These are phyloP conservation scores for Lophius piscatorius DNA, from an alignment of 2,113 vertebrate genomes.

Conservation along the genomic window DNA sequence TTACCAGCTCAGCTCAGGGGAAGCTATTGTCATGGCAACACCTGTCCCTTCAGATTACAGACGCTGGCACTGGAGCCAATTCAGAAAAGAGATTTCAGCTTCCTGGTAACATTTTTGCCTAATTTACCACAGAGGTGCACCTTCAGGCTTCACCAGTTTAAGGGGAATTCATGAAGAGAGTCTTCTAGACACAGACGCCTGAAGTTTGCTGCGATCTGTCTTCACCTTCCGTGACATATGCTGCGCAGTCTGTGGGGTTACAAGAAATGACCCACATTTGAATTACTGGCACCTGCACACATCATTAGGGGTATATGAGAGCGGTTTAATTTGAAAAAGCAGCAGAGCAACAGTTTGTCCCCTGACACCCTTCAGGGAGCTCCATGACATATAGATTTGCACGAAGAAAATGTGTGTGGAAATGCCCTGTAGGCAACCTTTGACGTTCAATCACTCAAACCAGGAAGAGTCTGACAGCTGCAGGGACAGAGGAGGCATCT, in stretches of 20 bases:
- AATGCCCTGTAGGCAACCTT: slow-evolving; percentile 5
- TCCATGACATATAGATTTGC: background rate
- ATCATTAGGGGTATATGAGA: slow-evolving; percentile 7
- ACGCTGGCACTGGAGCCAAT: slow-evolving; percentile 49
- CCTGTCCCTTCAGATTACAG: slow-evolving; percentile 62
- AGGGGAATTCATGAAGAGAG: background rate
- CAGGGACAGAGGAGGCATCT: background rate
- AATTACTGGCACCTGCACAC: slow-evolving; percentile 36
- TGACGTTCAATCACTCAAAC: slow-evolving; percentile 25
- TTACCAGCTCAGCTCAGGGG: slow-evolving; percentile 56
- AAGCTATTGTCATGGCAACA: slow-evolving; percentile 71
- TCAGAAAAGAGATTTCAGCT: slow-evolving; percentile 50
- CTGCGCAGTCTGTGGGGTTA: slow-evolving; percentile 30
- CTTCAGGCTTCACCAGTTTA: background rate
- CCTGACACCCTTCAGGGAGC: slow-evolving; percentile 1
- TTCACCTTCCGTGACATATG: slow-evolving; percentile 24
- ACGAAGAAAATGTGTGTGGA: background rate
- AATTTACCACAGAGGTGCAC: slow-evolving; percentile 21
- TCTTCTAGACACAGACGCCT: background rate
- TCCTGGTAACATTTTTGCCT: slow-evolving; percentile 27
- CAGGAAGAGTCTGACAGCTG: slow-evolving; percentile 10
- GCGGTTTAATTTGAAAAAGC: slow-evolving; percentile 7
- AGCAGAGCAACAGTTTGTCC: background rate
- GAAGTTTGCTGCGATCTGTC: background rate
- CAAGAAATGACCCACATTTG: slow-evolving; percentile 22